Percentiles rank a stretch among this genome's conserved stretches.
These are phyloP conservation scores for Lampris megalopsis DNA, from an alignment of 2,113 vertebrate species.

Conservation along the genomic window DNA sequence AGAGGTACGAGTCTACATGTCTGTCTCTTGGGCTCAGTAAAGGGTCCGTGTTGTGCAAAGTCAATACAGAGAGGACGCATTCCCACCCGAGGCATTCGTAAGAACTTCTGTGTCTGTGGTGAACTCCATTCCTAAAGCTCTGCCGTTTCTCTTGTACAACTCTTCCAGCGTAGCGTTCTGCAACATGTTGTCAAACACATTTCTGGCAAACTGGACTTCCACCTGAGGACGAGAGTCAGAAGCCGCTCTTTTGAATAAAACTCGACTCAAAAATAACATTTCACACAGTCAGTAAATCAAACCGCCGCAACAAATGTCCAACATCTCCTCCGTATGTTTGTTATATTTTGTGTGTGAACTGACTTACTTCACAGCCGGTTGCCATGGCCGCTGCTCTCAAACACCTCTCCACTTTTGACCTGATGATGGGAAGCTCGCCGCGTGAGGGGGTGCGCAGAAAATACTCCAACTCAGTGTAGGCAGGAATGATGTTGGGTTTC, in stretches of 20 bases:
- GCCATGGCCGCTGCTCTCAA: conserved; percentile 88
- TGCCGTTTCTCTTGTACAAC: conserved; percentile 85
- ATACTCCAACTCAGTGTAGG: conserved; percentile 87
- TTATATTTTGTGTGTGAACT: not conserved
- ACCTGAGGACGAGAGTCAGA: conserved; percentile 72
- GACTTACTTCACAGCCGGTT: conserved; percentile 87
- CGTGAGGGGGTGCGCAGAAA: conserved; percentile 87
- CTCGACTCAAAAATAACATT: no score
- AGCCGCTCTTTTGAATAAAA: not conserved
- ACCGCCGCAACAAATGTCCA: no score
- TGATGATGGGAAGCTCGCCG: conserved; percentile 84
- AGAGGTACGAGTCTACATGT: no score
- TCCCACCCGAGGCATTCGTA: conserved; percentile 84
- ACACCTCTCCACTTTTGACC: conserved; percentile 86
- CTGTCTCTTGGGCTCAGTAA: no score
- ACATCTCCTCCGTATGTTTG: no score
- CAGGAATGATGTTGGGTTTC: conserved; percentile 92
- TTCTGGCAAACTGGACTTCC: conserved; percentile 80
- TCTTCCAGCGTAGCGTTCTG: conserved; percentile 83
- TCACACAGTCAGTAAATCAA: no score
- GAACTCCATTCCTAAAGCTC: conserved; percentile 87
- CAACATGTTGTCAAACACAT: conserved; percentile 87
- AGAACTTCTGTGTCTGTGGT: conserved; percentile 77
- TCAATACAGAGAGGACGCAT: not conserved
- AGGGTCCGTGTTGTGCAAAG: no score